A percentile compares a stretch with the other conserved stretches of the same genome.
These are phyloP conservation scores for Formica exsecta DNA, from an alignment of 1,140 invertebrate species.

Conservation along the genomic window DNA sequence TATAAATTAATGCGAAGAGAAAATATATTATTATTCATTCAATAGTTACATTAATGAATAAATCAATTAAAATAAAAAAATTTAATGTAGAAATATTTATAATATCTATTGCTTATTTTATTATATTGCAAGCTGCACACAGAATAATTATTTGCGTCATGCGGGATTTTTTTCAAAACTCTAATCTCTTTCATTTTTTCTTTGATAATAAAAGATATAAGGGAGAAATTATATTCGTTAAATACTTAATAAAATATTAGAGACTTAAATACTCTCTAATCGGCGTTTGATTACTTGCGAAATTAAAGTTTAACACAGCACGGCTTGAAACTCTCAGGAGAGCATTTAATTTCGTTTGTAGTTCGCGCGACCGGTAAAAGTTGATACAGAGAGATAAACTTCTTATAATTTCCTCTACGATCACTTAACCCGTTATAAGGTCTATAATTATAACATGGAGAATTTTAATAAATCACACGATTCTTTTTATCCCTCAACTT, in stretches of 20 bases:
- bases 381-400: not conserved
- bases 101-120: not conserved
- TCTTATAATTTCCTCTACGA: slow-evolving; percentile 5
- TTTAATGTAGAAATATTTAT: not conserved
- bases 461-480: slow-evolving; percentile 16
- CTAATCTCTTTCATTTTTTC: not conserved
- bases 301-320: slow-evolving; percentile 1
- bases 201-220: not conserved
- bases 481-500: not conserved
- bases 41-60: not conserved
- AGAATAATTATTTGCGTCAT: not conserved
- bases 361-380: not conserved
- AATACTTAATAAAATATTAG: not conserved
- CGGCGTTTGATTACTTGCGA: not conserved
- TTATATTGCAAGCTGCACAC: not conserved
- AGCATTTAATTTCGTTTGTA: slow-evolving; percentile 27
- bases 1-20: not conserved
- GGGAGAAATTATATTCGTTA: not conserved
- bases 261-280: not conserved
- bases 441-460: not conserved
- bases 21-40: not conserved
- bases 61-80: not conserved
- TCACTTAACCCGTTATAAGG: slow-evolving; percentile 2
- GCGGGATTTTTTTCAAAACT: not conserved
- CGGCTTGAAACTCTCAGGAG: not conserved